A percentile compares a stretch with the other conserved stretches of the same genome.
Evolutionary conservation across 35 echinoderm and acorn worm genomes (phyloP).

Genomic region (Holothuria glaberrima): DNA sequence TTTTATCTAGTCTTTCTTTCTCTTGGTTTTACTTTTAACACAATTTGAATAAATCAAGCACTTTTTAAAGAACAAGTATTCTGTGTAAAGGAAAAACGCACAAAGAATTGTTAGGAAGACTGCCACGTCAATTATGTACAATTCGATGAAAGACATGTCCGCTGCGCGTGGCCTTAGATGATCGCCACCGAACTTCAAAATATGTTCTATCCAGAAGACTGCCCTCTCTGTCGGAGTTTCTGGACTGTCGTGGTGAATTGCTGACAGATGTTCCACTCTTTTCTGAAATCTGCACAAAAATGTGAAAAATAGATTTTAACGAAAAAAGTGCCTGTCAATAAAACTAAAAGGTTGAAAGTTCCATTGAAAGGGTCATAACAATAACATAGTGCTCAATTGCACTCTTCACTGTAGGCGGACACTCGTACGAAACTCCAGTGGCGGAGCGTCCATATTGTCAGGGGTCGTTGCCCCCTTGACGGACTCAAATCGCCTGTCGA

Average conservation of each 20-base stretch:
- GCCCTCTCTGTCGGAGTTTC: constrained; percentile 54
- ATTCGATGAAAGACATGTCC: constrained; percentile 64
- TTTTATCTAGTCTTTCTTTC: too few relatives aligned
- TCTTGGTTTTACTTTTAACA: too few relatives aligned
- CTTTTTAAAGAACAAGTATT: constrained; percentile 32
- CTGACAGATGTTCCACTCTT: constrained; percentile 20
- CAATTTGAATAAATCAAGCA: neutral
- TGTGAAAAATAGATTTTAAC: neutral
- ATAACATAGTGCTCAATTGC: too few relatives aligned
- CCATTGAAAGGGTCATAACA: too few relatives aligned
- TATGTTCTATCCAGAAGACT: constrained; percentile 79
- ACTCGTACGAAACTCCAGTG: too few relatives aligned
- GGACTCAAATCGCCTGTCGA: too few relatives aligned
- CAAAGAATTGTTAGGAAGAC: constrained; percentile 31
- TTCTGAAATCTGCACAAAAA: constrained; percentile 30
- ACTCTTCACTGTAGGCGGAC: too few relatives aligned
- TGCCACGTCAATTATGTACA: constrained; percentile 52
- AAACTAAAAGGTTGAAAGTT: too few relatives aligned
- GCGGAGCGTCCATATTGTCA: too few relatives aligned
- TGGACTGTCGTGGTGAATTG: constrained; percentile 43
- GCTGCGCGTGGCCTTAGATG: constrained; percentile 55
- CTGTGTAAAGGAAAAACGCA: neutral
- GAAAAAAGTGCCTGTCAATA: too few relatives aligned
- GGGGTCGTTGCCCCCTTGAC: too few relatives aligned
- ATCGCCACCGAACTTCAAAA: constrained; percentile 76